phyloP scores from a whole-genome alignment of 2,888 invertebrate species.

The Netelia inedita region DNA sequence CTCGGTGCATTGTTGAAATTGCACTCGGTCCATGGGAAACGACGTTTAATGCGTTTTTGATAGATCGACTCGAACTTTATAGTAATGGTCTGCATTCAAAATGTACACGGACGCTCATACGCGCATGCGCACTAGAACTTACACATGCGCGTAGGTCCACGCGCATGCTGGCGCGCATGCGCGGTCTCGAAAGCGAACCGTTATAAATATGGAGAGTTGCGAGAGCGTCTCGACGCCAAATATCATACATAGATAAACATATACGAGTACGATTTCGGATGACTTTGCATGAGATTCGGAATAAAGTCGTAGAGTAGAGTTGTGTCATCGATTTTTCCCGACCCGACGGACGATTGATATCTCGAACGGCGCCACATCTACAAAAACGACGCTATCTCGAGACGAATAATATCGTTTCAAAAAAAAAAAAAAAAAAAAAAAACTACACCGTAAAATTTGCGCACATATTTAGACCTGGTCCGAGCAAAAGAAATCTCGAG shows the following conservation, averaged over 20 bases:
- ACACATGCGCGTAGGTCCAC: no score
- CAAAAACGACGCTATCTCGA: not conserved
- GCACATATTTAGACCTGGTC: not conserved
- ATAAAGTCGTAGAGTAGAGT: constrained; percentile 38
- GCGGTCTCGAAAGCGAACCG: no score
- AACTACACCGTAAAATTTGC: no score
- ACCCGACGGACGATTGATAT: constrained; percentile 37
- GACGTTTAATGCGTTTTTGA: constrained; percentile 59
- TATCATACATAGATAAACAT: not conserved
- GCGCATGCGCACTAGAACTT: no score
- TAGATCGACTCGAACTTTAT: constrained; percentile 58
- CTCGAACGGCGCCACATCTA: constrained; percentile 51
- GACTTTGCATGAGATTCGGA: constrained; percentile 46
- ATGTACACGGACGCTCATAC: not conserved
- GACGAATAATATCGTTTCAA: constrained; percentile 3
- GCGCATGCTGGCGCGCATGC: no score
- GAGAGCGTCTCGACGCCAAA: not conserved
- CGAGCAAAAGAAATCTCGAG: not conserved
- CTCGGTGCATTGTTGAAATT: constrained; percentile 1
- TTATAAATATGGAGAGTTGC: no score
- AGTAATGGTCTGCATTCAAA: constrained; percentile 20
- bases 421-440: not conserved
- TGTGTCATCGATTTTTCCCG: constrained; percentile 42
- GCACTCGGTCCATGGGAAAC: constrained; percentile 11
- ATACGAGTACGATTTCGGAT: not conserved